Evolutionary conservation across 1,140 invertebrate species (phyloP).

Genomic region (Pseudomyrmex pallidus): DNA sequence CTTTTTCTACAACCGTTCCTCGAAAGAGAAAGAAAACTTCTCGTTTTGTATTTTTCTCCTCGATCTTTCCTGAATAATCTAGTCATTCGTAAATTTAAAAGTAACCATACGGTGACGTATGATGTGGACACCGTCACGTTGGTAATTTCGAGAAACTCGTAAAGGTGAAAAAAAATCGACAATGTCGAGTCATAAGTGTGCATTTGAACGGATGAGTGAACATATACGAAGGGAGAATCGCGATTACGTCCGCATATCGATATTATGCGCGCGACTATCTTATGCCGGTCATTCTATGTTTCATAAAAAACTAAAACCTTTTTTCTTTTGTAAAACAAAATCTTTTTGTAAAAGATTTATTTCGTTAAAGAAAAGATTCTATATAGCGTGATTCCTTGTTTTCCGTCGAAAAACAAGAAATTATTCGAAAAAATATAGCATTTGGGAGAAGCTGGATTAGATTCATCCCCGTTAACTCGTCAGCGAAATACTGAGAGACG

Average conservation of each 20-base stretch:
- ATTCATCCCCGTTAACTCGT: slow-evolving; percentile 2
- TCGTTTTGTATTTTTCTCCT: neutral
- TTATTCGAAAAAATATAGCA: neutral
- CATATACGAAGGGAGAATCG: neutral
- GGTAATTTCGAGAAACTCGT: neutral
- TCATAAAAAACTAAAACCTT: no score
- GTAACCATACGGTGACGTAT: slow-evolving; percentile 33
- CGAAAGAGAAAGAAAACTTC: slow-evolving; percentile 56
- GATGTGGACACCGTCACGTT: slow-evolving; percentile 34
- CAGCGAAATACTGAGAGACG: neutral
- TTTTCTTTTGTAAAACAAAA: no score
- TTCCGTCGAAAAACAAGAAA: neutral
- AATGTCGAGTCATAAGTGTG: neutral
- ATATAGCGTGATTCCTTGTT: no score
- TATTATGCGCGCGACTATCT: neutral
- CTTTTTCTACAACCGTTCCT: slow-evolving; percentile 5
- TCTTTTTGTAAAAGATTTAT: no score
- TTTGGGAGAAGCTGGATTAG: neutral
- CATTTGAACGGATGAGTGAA: neutral
- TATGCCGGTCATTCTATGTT: no score
- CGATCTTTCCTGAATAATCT: slow-evolving; percentile 62
- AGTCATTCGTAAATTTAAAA: slow-evolving; percentile 70
- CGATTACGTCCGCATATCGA: neutral
- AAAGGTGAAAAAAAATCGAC: neutral
- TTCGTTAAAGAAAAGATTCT: no score